Evolutionary conservation across 2,113 vertebrate species (phyloP).

Genomic region (Cynopterus brachyotis): DNA sequence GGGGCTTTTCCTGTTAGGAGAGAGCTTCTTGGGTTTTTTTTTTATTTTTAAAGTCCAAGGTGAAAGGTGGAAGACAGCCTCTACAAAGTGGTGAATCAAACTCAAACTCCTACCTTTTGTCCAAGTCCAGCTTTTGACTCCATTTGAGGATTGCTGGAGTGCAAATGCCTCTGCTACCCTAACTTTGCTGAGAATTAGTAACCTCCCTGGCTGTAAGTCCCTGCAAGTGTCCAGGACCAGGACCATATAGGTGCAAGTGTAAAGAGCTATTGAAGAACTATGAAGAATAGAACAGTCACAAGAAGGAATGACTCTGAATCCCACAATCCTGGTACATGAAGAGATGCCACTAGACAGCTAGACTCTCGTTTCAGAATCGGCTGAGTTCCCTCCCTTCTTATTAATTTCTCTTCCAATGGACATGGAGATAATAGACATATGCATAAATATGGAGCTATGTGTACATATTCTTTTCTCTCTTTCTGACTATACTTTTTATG

Average conservation of each 20-base stretch:
- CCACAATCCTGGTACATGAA: neutral
- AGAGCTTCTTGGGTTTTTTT: neutral
- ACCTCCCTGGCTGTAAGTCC: neutral
- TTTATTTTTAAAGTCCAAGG: neutral
- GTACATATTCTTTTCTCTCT: neutral
- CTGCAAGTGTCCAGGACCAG: too few species aligned
- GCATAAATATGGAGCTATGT: neutral
- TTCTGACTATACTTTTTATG: neutral
- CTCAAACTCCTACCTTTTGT: neutral
- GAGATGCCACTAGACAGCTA: neutral
- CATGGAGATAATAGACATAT: neutral
- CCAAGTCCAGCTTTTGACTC: neutral
- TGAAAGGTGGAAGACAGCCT: neutral
- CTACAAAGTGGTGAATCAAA: neutral
- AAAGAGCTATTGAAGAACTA: neutral
- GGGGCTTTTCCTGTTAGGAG: neutral
- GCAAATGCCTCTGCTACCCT: neutral
- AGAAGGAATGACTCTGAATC: neutral
- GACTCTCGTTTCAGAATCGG: neutral
- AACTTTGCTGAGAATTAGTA: neutral
- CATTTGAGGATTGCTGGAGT: neutral
- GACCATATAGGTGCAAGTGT: neutral
- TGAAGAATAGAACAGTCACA: too few species aligned
- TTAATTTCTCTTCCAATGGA: neutral
- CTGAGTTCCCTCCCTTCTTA: neutral